Base-by-base conservation (phyloP, 2,797 vertebrate genomes). In the Platyrinchus mystaceus region DNA sequence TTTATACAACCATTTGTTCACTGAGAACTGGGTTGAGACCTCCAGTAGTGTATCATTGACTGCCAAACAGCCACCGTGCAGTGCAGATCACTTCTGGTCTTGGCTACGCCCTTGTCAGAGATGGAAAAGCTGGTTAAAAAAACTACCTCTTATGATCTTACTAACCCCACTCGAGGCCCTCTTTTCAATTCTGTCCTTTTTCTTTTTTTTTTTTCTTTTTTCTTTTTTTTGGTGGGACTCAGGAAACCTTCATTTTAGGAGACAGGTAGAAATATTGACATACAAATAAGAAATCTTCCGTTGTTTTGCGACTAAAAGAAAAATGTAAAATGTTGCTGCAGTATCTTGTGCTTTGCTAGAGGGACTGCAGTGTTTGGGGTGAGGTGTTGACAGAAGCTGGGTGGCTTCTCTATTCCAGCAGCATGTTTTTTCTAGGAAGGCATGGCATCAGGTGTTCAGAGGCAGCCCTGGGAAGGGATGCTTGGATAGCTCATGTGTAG, bases 1-100 rank as follows among this genome's bases (percentile, higher is more conserved):
- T 95, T 93, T 96, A 55, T 75, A 88, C 91, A 86, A 53, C 36
- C 87, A 32, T 96, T 94, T 90, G 80, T 93, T 94, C 85, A 5
- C 76, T 34, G 63, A 62, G 95, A 95, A 86, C 83, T 88, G 83
- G 87, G 85, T 83, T 95, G 94, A 84, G 94, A 91, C 85, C 90
- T 90, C 87, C 62, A 89, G 90, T 94, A 58, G 95, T 2, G 27
- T 87, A 4, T 93, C 66, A 41, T 12, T 88, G 93, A 83, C 91
- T 91, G 94, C 85, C 66, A 6, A 90, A 69, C 46, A 66, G 87
- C 64, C 49, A 0, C 11, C 14, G 0, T 36, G 89, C 79, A 22
- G 9, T 26, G 77, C 66, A 28, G 12, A 66, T 71, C 60, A 4
- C 73, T 84, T 50, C 76, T 68, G 66, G 52, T 23, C 83, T 37